phyloP scores from a whole-genome alignment of 2,113 vertebrate species.

The Synodontis membranacea region DNA sequence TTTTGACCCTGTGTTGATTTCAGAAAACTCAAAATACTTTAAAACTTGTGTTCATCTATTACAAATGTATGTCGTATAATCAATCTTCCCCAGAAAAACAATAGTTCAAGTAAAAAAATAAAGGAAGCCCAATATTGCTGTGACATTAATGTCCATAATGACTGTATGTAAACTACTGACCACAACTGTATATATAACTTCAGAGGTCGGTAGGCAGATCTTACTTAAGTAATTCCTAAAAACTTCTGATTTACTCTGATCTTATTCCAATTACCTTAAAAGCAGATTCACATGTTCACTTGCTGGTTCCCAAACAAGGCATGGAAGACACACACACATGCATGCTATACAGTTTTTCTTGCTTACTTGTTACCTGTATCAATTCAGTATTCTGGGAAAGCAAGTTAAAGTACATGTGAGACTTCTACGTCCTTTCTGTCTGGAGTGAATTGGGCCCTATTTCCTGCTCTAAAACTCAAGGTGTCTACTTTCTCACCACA shows the following conservation, averaged over 20 bases:
- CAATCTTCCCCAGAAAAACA: too few relatives aligned
- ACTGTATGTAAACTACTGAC: too few relatives aligned
- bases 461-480: conserved; percentile 45
- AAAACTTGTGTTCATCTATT: too few relatives aligned
- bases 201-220: neutral
- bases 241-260: neutral
- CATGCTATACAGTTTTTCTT: neutral
- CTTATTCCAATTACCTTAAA: neutral
- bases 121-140: too few relatives aligned
- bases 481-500: conserved; percentile 44
- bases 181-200: too few relatives aligned
- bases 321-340: conserved; percentile 3
- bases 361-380: neutral
- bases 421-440: conserved; percentile 14
- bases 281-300: neutral
- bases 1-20: too few relatives aligned
- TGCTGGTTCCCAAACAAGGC: too few relatives aligned
- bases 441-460: conserved; percentile 46
- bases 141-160: too few relatives aligned
- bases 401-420: conserved; percentile 1
- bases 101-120: too few relatives aligned
- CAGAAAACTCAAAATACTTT: too few relatives aligned
- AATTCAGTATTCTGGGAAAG: neutral
- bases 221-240: neutral
- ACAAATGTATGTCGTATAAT: too few relatives aligned